Base-by-base conservation (phyloP, 2,113 vertebrate genomes). In the Oryzias javanicus region DNA sequence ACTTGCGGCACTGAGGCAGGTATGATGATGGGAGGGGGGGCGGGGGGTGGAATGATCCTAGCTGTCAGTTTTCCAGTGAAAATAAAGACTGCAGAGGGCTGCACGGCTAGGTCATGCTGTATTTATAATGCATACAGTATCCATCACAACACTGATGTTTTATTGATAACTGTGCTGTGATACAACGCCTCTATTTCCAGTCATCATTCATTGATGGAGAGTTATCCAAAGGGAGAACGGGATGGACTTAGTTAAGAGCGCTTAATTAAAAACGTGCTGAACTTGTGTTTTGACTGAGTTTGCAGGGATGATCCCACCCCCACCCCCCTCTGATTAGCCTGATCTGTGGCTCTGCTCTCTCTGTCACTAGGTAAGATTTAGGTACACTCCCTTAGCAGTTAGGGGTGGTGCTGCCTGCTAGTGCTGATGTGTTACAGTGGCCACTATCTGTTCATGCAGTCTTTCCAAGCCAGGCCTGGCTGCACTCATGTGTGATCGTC, bases 361-460 rank as follows among this genome's bases (percentile, higher is more conserved):
- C 83, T 89, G 81, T 89, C 87, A 84, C 85, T 89, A 84, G 87
- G 87, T 89, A 89, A 67, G 85, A 89, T 86, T 75, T 72, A 81
- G 79, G 85, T 82, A 65, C 79, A 80, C 85, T 86, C 85, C 78
- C 82, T 69, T 22, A 72, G 82, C 79, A 69, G 73, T 79, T 64
- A 74, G 77, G 77, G 87, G 76, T 78, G 87, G 78, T 82, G 81
- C 83, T 87, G 77, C 66, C 76, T 81, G 81, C 80, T 67, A 61
- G 41, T 83, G 82, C 80, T 83, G 76, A 70, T 85, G 81, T 82
- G 81, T 64, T 83, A 72, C 80, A 88, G 82, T 84, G 83, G 82
- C 82, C 84, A 74, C 79, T 88, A 84, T 80, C 83, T 89, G 83
- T 82, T 75, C 73, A 80, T 77, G 79, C 79, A 84, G 81, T 67